Evolutionary conservation across 2,888 invertebrate species (phyloP).

Genomic region (Liodrosophila aerea): DNA sequence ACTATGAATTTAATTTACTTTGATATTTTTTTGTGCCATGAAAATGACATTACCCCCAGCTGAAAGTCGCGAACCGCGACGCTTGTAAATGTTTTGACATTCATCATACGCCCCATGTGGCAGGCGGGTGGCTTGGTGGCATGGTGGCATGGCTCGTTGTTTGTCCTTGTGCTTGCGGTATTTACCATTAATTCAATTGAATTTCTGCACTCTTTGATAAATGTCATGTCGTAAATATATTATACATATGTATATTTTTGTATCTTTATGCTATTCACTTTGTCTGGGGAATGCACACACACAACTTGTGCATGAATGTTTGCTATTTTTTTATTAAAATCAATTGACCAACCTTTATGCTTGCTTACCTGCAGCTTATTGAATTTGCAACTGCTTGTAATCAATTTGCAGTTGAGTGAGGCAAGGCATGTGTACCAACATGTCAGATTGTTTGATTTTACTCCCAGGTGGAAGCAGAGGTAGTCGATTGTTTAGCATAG

Average conservation of each 20-base stretch:
- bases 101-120: conserved; percentile 41
- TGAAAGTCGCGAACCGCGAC: background rate
- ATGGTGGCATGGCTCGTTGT: too few species aligned
- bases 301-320: conserved; percentile 7
- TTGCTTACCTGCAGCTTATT: conserved; percentile 17
- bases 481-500: too few species aligned
- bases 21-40: conserved; percentile 15
- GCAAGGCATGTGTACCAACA: conserved; percentile 5
- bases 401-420: conserved; percentile 18
- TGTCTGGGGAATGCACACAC: conserved; percentile 1
- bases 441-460: conserved; percentile 22
- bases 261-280: too few species aligned
- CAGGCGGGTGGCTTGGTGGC: conserved; percentile 1
- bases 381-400: conserved; percentile 32
- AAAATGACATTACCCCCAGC: conserved; percentile 25
- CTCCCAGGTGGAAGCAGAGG: conserved; percentile 1
- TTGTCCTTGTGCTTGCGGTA: conserved; percentile 5
- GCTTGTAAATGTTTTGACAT: conserved; percentile 39
- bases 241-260: background rate
- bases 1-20: conserved; percentile 27
- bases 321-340: conserved; percentile 25
- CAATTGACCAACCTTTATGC: conserved; percentile 11
- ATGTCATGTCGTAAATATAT: conserved; percentile 28
- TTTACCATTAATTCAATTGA: conserved; percentile 52
- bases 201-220: conserved; percentile 27